Percentiles rank a stretch among this genome's conserved stretches.
Evolutionary conservation across 2,797 vertebrate species (phyloP).

Genomic region (Phrynocephalus guinanensis): DNA sequence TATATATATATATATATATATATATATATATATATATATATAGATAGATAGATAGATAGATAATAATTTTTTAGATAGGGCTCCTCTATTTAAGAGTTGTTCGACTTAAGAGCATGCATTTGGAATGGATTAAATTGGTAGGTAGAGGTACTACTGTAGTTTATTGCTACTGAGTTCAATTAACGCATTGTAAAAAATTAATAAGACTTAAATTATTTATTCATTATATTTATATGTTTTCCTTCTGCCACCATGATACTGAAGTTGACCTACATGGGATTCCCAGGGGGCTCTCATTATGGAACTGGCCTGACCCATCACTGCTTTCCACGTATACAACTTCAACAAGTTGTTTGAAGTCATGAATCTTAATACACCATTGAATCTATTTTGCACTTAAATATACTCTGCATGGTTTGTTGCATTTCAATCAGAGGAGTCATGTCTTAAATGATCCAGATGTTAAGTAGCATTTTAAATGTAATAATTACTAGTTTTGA

Average conservation of each 20-base stretch:
- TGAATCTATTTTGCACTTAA: neutral
- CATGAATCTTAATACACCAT: neutral
- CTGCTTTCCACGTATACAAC: neutral
- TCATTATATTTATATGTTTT: neutral
- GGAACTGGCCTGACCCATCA: neutral
- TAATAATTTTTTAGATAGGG: no score
- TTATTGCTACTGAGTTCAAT: no score
- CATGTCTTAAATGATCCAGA: slow-evolving; percentile 8
- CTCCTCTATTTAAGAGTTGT: no score
- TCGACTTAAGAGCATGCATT: no score
- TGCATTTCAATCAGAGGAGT: neutral
- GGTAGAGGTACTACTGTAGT: no score
- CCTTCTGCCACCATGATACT: neutral
- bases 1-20: no score
- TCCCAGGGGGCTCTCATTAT: neutral
- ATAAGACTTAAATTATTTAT: no score
- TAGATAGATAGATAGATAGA: no score
- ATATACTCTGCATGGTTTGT: neutral
- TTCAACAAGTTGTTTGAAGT: neutral
- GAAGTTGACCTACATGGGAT: neutral
- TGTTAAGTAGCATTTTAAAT: slow-evolving; percentile 32
- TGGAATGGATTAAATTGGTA: no score
- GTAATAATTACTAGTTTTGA: neutral
- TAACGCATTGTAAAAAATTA: no score
- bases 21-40: no score